These are phyloP conservation scores for Dicranocentrus wangi DNA, from an alignment of 2,888 invertebrate species.

Conservation along the genomic window DNA sequence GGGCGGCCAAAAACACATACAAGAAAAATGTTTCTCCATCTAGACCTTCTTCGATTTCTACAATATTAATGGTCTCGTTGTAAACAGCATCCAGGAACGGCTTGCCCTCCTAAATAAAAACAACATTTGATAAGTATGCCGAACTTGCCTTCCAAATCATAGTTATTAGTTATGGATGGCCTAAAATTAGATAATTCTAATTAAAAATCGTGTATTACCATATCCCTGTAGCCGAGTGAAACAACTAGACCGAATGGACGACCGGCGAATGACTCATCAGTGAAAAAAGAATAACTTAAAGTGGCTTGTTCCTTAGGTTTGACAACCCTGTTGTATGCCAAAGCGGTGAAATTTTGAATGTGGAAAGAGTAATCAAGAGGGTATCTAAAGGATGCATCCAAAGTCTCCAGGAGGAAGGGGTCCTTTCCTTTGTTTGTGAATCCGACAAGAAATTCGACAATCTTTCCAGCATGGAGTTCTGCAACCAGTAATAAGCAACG, in stretches of 20 bases:
- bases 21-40: conserved; percentile 99
- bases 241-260: conserved; percentile 96
- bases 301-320: conserved; percentile 94
- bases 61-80: conserved; percentile 96
- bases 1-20: conserved; percentile 94
- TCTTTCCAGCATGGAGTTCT: conserved; percentile 93
- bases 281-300: conserved; percentile 93
- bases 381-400: conserved; percentile 98
- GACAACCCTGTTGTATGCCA: conserved; percentile 90
- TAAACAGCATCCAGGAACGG: conserved; percentile 91
- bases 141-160: too few species aligned
- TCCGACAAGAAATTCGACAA: conserved; percentile 96
- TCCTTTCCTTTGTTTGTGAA: conserved; percentile 95
- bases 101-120: conserved; percentile 78
- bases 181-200: not conserved
- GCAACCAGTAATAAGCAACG: conserved; percentile 73
- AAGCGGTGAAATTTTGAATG: conserved; percentile 97
- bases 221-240: conserved; percentile 91
- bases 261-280: conserved; percentile 96
- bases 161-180: too few species aligned
- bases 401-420: conserved; percentile 91
- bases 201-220: too few species aligned
- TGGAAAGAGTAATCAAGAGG: conserved; percentile 98
- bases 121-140: too few species aligned
- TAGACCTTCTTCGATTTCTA: conserved; percentile 96